Base-by-base conservation (phyloP, 1,140 invertebrate species). In the Aphidius ervi region DNA sequence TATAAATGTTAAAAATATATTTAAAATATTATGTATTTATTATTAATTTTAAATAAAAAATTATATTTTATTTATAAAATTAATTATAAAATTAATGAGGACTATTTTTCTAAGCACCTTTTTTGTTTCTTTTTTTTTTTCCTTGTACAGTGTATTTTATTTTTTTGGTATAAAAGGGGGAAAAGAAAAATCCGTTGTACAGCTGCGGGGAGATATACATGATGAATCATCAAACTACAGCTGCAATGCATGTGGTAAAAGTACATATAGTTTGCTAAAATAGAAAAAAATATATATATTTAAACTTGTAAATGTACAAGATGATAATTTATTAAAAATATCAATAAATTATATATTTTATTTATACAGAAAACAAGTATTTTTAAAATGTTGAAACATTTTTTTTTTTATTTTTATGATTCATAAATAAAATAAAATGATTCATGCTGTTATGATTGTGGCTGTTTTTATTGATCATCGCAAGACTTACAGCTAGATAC, bases 401-500 rank as follows among this genome's bases (percentile, higher is more conserved):
- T 16, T 16, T 52, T 52, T 7, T 16, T 20, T 31, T 31, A 52
- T 37, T n/a, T n/a, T n/a, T 5, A 52, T 31, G 23, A 31, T 10
- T 49, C 7, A 20, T 8, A 54, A 54, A 39, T 40, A 31, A 45
- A 54, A 52, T 47, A 43, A 40, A 49, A 49, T 31, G 48, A 48
- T 16, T 58, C 9, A 43, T 43, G 23, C 41, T 23, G 43, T n/a
- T 54, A 48, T 50, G 63, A 69, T 66, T 68, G 68, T 67, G 64
- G 65, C 59, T 68, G 69, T 68, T 68, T 75, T 75, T 75, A 75
- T 77, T 77, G 59, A 63, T 67, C 68, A 75, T 73, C 71, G 70
- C 72, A 68, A 71, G 65, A 74, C 74, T 77, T 76, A 77, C 62
- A 66, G 53, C 69, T 78, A 72, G 70, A 72, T 77, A 77, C 75